Conservation (phyloP, 2,797 vertebrate species). For the Astyanax mexicanus region DNA sequence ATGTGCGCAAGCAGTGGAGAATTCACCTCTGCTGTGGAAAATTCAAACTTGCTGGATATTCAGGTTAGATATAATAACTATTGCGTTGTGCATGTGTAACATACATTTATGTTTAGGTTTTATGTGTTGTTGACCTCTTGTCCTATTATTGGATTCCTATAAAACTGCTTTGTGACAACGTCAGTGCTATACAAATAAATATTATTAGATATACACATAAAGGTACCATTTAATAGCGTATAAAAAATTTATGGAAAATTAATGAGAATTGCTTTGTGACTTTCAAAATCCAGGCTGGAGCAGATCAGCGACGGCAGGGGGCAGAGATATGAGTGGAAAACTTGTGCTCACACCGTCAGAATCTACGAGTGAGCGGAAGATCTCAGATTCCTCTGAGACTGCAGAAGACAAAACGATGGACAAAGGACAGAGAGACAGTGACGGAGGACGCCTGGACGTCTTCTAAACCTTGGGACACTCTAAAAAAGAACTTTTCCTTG, state of each 20-base stretch:
- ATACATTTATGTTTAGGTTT: too few species aligned
- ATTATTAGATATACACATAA: too few species aligned
- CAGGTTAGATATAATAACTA: too few species aligned
- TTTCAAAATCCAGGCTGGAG: constrained; percentile 77
- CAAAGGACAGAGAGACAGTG: background rate
- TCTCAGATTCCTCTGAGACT: constrained; percentile 62
- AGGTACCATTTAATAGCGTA: too few species aligned
- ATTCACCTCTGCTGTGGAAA: constrained; percentile 81
- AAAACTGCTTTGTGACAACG: too few species aligned
- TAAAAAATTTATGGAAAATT: too few species aligned
- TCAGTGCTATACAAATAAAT: too few species aligned
- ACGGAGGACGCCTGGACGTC: background rate
- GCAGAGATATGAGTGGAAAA: constrained; percentile 61
- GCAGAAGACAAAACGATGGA: constrained; percentile 1
- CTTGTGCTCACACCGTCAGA: constrained; percentile 67
- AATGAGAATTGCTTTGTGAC: background rate
- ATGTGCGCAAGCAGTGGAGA: constrained; percentile 85
- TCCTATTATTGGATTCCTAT: too few species aligned
- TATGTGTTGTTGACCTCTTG: too few species aligned
- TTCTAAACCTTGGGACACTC: background rate
- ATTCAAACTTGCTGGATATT: constrained; percentile 70
- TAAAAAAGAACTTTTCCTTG: too few species aligned
- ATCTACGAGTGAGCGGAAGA: constrained; percentile 72
- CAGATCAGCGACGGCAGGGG: constrained; percentile 61
- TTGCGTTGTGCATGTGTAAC: too few species aligned